Conservation (phyloP, 23 tunicate species). For the Ascidia mentula region DNA sequence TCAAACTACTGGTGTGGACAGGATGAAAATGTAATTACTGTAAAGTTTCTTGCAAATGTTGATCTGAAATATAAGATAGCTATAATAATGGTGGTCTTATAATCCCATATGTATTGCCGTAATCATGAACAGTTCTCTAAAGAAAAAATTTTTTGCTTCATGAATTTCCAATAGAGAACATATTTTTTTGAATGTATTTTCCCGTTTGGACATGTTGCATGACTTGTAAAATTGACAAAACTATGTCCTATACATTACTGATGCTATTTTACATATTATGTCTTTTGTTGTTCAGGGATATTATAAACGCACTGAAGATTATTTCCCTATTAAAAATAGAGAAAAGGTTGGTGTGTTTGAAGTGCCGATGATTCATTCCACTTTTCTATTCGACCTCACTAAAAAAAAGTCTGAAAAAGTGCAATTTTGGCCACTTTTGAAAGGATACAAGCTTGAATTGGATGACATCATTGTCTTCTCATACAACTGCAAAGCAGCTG, state of each 20-base stretch:
- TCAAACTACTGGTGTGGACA: slow-evolving; percentile 94
- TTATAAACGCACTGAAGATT: slow-evolving; percentile 74
- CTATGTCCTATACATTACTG: no score
- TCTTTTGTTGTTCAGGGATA: slow-evolving; percentile 69
- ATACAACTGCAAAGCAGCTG: slow-evolving; percentile 59
- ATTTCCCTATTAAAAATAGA: slow-evolving; percentile 62
- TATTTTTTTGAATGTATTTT: no score
- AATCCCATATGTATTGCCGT: no score
- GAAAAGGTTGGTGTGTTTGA: slow-evolving; percentile 54
- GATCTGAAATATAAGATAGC: no score
- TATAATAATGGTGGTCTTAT: no score
- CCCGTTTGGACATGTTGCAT: no score
- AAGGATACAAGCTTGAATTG: slow-evolving; percentile 42
- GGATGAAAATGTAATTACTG: slow-evolving; percentile 37
- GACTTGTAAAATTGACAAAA: no score
- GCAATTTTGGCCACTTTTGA: slow-evolving; percentile 72
- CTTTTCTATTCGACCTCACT: slow-evolving; percentile 70
- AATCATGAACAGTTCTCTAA: no score
- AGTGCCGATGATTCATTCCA: slow-evolving; percentile 91
- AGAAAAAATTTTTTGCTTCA: no score
- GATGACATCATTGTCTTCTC: slow-evolving; percentile 95
- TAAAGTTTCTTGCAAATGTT: no score
- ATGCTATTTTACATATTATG: no score
- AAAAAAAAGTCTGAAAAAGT: slow-evolving; percentile 34
- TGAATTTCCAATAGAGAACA: no score